Base-by-base conservation (phyloP, 2,888 invertebrate species). In the Meteorus colon region DNA sequence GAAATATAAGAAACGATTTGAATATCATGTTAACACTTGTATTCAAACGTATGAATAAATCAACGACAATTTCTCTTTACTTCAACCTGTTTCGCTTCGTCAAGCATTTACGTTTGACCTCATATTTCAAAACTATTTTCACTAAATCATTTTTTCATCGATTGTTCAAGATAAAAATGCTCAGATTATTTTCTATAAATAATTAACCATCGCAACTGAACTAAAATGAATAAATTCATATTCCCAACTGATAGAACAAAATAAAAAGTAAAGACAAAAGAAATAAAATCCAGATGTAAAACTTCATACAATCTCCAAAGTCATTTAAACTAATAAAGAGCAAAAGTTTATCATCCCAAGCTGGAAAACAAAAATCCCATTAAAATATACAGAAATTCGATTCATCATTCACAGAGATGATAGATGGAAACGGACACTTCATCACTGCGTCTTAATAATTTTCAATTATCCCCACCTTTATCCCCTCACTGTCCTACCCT, bases 1-100 rank as follows among this genome's bases (percentile, higher is more conserved):
- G n/a, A 48, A n/a, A 48, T 48, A 48, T 48, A 48, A 48, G n/a
- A 48, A n/a, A 16, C 48, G 48, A 48, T 48, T 48, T 48, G n/a
- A 16, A 48, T 48, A n/a, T n/a, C 48, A 48, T 48, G 48, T 48
- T 48, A n/a, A 48, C 48, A 48, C 48, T 16, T 14, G 1, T n/a
- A 48, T n/a, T 14, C 45, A 34, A 34, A 34, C 34, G 41, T 41
- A 41, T 41, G 41, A 41, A 41, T 41, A 41, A 41, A 41, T 41
- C 41, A 48, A n/a, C 10, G 16, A 16, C 48, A n/a, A 48, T 48
- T 48, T 16, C 16, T 48, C 48, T 6, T 41, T 6, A n/a, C n/a
- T 16, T 2, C 4, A 48, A 48, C 12, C 41, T 41, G 12, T 41
- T 8, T 41, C 12, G 41, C 12, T 12, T 41, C 12, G 41, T 41